Evolutionary conservation across 2,888 invertebrate species (phyloP).

Genomic region (Melangyna quadrimaculata): DNA sequence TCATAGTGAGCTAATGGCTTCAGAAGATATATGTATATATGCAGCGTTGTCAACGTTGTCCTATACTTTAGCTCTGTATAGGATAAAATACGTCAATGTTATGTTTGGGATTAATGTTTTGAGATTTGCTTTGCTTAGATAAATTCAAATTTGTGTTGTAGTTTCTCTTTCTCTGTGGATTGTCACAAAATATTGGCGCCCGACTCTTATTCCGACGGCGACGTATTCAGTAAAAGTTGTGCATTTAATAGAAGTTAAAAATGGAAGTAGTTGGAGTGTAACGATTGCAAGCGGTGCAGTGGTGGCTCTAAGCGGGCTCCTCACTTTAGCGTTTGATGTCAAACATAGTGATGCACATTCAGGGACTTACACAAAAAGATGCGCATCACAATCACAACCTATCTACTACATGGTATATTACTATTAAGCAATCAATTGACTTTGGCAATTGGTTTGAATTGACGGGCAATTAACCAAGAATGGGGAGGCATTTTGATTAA

Average conservation of each 20-base stretch:
- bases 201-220: conserved; percentile 16
- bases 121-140: conserved; percentile 47
- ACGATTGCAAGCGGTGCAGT: not conserved
- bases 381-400: not conserved
- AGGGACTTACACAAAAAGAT: not conserved
- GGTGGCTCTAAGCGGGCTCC: not conserved
- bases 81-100: conserved; percentile 17
- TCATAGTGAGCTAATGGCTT: conserved; percentile 72
- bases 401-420: not conserved
- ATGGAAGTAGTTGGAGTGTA: conserved; percentile 26
- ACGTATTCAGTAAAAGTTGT: conserved; percentile 36
- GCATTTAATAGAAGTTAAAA: conserved; percentile 14
- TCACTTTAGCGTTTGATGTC: not conserved
- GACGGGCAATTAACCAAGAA: conserved; percentile 70
- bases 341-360: conserved; percentile 40
- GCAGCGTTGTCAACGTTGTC: conserved; percentile 21
- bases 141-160: conserved; percentile 42
- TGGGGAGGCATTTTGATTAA: conserved; percentile 67
- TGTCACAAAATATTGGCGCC: conserved; percentile 25
- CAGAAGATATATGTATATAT: conserved; percentile 47
- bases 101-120: conserved; percentile 36
- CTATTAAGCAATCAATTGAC: conserved; percentile 66
- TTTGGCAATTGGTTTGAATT: conserved; percentile 70
- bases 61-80: not conserved
- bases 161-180: conserved; percentile 17